Percentiles rank a stretch among this genome's conserved stretches.
Conservation (phyloP, 2,888 invertebrate genomes). For the Theretra japonica region DNA sequence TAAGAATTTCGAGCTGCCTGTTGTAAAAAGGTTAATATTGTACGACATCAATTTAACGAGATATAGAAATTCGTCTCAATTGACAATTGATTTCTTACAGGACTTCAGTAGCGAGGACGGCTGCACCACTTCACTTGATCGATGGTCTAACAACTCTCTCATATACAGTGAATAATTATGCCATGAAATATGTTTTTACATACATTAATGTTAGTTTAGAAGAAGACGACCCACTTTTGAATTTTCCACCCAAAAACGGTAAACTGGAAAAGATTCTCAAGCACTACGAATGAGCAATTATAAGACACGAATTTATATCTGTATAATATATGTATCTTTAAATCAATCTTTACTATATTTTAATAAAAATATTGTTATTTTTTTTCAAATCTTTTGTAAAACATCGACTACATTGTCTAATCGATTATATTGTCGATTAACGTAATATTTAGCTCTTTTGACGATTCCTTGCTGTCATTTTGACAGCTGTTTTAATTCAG, state of each 20-base stretch:
- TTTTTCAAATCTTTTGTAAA: too few relatives aligned
- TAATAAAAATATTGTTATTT: neutral
- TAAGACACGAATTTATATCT: neutral
- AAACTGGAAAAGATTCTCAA: neutral
- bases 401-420: too few relatives aligned
- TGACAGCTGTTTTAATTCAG: neutral
- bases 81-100: slow-evolving; percentile 29
- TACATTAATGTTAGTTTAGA: slow-evolving; percentile 46
- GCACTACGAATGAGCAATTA: neutral
- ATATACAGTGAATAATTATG: slow-evolving; percentile 42
- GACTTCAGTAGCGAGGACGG: slow-evolving; percentile 34
- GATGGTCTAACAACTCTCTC: slow-evolving; percentile 52
- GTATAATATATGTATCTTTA: neutral
- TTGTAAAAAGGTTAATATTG: slow-evolving; percentile 26
- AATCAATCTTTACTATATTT: neutral
- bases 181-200: slow-evolving; percentile 47
- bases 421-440: too few relatives aligned
- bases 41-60: neutral
- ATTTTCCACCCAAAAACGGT: neutral
- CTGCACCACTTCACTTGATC: slow-evolving; percentile 41
- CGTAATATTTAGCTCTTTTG: too few relatives aligned
- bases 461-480: neutral
- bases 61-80: neutral
- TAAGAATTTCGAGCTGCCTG: slow-evolving; percentile 27
- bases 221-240: slow-evolving; percentile 10